phyloP scores from a whole-genome alignment of 2,888 invertebrate genomes.

The Volucella inanis region DNA sequence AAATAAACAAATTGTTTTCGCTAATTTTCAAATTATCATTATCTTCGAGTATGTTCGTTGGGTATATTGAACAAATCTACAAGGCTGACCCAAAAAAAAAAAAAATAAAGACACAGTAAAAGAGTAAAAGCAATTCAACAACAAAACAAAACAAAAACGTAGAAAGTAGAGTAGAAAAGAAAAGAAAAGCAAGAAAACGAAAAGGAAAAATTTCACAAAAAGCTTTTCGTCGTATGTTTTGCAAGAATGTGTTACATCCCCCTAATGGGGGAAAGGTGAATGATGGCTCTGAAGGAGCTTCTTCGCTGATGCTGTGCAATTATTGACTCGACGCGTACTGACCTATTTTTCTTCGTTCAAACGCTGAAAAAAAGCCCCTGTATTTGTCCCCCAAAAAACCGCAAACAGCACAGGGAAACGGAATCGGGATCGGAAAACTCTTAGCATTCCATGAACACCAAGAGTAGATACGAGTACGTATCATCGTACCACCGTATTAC shows the following conservation, averaged over 20 bases:
- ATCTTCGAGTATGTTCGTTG: not conserved
- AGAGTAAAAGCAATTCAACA: not conserved
- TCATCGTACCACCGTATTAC: too few relatives aligned
- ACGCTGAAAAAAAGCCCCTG: conserved; percentile 6
- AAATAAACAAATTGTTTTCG: conserved; percentile 61
- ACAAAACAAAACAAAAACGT: not conserved
- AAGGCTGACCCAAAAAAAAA: not conserved
- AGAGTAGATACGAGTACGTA: too few relatives aligned
- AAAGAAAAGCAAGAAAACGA: conserved; percentile 2
- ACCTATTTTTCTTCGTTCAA: conserved; percentile 56
- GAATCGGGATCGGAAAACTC: too few relatives aligned
- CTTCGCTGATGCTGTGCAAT: conserved; percentile 31
- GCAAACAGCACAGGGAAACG: too few relatives aligned
- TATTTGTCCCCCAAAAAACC: not conserved
- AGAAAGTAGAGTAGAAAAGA: not conserved
- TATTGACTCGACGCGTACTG: conserved; percentile 54
- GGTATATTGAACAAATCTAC: too few relatives aligned
- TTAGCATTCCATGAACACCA: too few relatives aligned
- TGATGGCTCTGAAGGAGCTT: not conserved
- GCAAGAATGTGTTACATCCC: not conserved
- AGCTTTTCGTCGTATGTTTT: conserved; percentile 14
- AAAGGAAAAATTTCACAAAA: conserved; percentile 17
- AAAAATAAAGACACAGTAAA: not conserved
- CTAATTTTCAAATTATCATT: conserved; percentile 47
- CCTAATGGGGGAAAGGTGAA: not conserved